A percentile compares a stretch with the other conserved stretches of the same genome.
phyloP scores from a whole-genome alignment of 1,140 invertebrate genomes.

The Fragariocoptes setiger region DNA sequence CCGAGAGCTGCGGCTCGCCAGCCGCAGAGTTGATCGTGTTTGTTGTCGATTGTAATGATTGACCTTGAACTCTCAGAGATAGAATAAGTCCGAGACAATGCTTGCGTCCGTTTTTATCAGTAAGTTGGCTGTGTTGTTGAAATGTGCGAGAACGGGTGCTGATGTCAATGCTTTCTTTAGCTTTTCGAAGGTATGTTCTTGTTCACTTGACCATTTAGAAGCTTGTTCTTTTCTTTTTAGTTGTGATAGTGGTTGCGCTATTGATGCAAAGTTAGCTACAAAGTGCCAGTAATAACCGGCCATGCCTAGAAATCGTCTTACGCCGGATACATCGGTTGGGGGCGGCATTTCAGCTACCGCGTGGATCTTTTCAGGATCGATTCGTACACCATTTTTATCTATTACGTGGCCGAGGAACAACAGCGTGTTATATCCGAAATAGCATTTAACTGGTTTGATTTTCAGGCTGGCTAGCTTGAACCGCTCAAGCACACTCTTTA shows the following conservation, averaged over 20 bases:
- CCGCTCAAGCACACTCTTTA: background rate
- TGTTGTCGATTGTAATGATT: too few relatives aligned
- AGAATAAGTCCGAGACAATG: too few relatives aligned
- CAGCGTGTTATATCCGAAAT: constrained; percentile 7
- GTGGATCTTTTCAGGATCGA: constrained; percentile 1
- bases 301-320: constrained; percentile 6
- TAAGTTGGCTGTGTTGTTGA: too few relatives aligned
- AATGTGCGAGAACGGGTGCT: background rate
- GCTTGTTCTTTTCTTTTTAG: too few relatives aligned
- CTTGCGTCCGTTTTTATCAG: too few relatives aligned
- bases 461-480: constrained; percentile 3
- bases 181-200: background rate
- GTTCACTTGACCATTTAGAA: background rate
- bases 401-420: constrained; percentile 8
- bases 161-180: background rate
- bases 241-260: constrained; percentile 2
- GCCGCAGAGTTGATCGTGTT: too few relatives aligned
- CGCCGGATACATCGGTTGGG: constrained; percentile 1
- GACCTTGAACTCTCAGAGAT: too few relatives aligned
- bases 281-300: constrained; percentile 5
- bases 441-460: constrained; percentile 9
- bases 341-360: constrained; percentile 4
- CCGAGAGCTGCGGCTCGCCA: too few relatives aligned
- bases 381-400: background rate
- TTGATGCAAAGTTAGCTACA: constrained; percentile 3